phyloP scores from a whole-genome alignment of 2,797 vertebrate species.

The Zalophus californianus region DNA sequence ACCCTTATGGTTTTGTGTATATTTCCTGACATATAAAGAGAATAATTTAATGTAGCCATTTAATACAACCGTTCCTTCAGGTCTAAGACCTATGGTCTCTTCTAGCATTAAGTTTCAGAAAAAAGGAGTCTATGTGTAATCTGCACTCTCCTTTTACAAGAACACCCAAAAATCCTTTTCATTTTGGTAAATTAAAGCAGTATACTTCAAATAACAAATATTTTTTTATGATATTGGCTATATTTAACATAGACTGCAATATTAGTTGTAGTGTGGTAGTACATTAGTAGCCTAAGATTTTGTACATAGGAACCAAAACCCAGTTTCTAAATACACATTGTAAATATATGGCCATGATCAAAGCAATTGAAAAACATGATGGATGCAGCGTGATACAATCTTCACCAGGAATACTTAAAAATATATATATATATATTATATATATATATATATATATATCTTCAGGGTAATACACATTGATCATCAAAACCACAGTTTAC shows the following conservation, averaged over 20 bases:
- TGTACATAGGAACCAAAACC: constrained; percentile 29
- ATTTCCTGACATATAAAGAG: constrained; percentile 5
- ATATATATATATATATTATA: neutral
- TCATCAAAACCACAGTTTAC: neutral
- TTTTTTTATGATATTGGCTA: constrained; percentile 65
- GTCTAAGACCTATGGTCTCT: neutral
- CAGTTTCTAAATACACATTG: constrained; percentile 45
- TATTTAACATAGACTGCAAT: constrained; percentile 58
- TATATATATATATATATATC: neutral
- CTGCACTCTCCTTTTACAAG: neutral
- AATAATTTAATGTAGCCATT: constrained; percentile 30
- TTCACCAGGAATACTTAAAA: constrained; percentile 11
- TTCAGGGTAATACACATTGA: neutral
- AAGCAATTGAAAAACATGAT: constrained; percentile 65
- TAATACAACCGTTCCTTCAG: neutral
- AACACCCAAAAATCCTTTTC: constrained; percentile 46
- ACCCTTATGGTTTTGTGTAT: neutral
- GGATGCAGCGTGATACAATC: constrained; percentile 6
- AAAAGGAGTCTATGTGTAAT: neutral
- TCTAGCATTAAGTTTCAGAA: constrained; percentile 21
- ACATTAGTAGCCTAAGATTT: constrained; percentile 9
- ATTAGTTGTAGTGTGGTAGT: neutral
- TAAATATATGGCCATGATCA: neutral
- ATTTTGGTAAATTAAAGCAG: constrained; percentile 69
- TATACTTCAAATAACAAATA: constrained; percentile 47